phyloP scores from a whole-genome alignment of 2,113 vertebrate genomes.

The Oxygymnocypris stewartii region DNA sequence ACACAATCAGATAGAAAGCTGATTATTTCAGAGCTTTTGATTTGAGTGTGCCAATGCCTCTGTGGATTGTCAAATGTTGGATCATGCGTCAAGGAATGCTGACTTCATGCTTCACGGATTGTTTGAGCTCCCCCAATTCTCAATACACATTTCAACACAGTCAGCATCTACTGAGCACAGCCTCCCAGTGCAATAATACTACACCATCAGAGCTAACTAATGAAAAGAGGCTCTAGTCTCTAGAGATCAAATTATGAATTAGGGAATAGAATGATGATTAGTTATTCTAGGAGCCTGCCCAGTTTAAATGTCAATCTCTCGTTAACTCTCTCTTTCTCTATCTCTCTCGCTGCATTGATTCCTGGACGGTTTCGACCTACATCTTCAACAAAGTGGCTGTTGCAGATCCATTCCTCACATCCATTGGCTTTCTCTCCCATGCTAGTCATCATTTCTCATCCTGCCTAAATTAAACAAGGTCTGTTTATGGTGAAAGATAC shows the following conservation, averaged over 20 bases:
- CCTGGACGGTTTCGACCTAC: constrained; percentile 47
- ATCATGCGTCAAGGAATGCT: constrained; percentile 20
- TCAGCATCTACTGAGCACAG: constrained; percentile 19
- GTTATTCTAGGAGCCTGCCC: constrained; percentile 18
- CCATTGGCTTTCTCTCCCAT: constrained; percentile 18
- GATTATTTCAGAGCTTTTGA: constrained; percentile 60
- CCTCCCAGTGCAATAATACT: constrained; percentile 29
- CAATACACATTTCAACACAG: constrained; percentile 15
- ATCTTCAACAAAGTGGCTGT: constrained; percentile 49
- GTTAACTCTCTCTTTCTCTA: no score
- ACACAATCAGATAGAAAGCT: constrained; percentile 57
- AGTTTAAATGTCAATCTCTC: constrained; percentile 21
- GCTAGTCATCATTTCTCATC: constrained; percentile 12
- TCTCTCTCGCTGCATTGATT: constrained; percentile 47
- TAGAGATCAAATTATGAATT: constrained; percentile 24
- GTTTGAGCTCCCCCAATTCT: constrained; percentile 15
- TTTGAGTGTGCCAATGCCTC: constrained; percentile 54
- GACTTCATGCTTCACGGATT: constrained; percentile 18
- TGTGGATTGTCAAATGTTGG: constrained; percentile 43
- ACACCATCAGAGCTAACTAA: constrained; percentile 22
- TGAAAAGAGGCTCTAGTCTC: constrained; percentile 16
- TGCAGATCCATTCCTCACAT: constrained; percentile 40
- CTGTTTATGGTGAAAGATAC: neutral
- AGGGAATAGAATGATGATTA: constrained; percentile 30
- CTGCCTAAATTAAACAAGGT: constrained; percentile 63